Conservation (phyloP, 1,140 invertebrate species). For the Conus ventricosus region DNA sequence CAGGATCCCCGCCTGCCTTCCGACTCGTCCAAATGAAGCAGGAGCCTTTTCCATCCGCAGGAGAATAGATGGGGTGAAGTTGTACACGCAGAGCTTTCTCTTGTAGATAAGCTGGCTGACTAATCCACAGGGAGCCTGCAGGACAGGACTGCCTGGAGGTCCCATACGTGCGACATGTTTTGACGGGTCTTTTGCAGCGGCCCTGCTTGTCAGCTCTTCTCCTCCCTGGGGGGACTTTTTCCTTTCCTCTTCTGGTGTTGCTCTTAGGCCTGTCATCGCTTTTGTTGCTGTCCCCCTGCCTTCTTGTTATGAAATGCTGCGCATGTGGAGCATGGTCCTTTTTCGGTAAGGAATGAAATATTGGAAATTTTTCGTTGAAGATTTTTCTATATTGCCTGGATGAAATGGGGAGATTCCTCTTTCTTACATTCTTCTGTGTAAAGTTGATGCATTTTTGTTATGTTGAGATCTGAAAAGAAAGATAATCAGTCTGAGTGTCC, state of each 20-base stretch:
- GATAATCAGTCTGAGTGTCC: constrained; percentile 33
- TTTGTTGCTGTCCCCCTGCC: not conserved
- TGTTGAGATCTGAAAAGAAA: constrained; percentile 10
- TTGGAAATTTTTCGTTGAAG: constrained; percentile 45
- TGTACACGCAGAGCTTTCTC: constrained; percentile 54
- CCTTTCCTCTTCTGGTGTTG: constrained; percentile 37
- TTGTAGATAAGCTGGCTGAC: constrained; percentile 60
- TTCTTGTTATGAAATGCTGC: not conserved
- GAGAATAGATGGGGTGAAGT: constrained; percentile 52
- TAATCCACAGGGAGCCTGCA: constrained; percentile 44
- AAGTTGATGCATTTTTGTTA: constrained; percentile 38
- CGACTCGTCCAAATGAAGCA: constrained; percentile 62
- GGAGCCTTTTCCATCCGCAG: constrained; percentile 39
- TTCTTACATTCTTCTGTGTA: constrained; percentile 35
- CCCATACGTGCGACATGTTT: constrained; percentile 35
- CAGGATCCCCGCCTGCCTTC: constrained; percentile 48
- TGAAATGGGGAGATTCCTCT: not conserved
- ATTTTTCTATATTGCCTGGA: constrained; percentile 35
- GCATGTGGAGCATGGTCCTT: constrained; percentile 28
- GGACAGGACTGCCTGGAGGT: constrained; percentile 52
- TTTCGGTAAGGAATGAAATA: constrained; percentile 37
- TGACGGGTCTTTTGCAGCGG: constrained; percentile 8
- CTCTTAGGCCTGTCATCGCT: constrained; percentile 2
- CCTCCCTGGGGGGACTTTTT: constrained; percentile 20
- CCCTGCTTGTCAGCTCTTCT: constrained; percentile 36